Conservation (phyloP, 2,888 invertebrate genomes). For the Arctia plantaginis region DNA sequence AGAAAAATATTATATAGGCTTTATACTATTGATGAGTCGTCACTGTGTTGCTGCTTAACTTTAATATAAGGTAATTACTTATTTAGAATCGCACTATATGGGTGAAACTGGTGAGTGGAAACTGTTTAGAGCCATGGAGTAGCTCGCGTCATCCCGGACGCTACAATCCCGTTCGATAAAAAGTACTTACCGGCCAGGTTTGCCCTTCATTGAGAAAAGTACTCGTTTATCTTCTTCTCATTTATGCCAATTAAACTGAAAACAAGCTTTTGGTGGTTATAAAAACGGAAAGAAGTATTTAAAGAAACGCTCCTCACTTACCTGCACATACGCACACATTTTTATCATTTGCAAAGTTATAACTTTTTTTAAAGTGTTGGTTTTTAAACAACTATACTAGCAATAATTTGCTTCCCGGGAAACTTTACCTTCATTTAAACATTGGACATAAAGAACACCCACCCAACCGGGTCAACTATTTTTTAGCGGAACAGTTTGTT, state of each 20-base stretch:
- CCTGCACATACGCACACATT: not conserved
- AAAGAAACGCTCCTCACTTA: not conserved
- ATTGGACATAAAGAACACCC: too few relatives aligned
- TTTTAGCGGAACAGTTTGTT: not conserved
- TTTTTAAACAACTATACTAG: too few relatives aligned
- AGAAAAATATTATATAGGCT: too few relatives aligned
- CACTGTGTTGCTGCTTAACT: not conserved
- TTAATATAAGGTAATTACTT: not conserved
- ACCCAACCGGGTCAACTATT: too few relatives aligned
- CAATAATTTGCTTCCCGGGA: too few relatives aligned
- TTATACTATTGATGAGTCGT: too few relatives aligned
- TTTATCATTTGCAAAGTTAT: not conserved
- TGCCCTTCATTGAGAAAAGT: constrained; percentile 21
- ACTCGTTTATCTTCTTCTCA: not conserved
- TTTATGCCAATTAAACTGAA: not conserved
- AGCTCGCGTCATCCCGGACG: not conserved
- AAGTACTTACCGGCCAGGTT: not conserved
- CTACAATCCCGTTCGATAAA: constrained; percentile 1
- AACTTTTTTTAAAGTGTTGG: too few relatives aligned
- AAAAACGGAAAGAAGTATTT: not conserved
- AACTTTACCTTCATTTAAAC: too few relatives aligned
- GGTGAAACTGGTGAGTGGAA: not conserved
- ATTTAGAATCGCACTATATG: not conserved
- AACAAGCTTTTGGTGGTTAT: not conserved
- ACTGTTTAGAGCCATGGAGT: not conserved